Evolutionary conservation across 2,113 vertebrate species (phyloP).

Genomic region (Sinocyclocheilus anophthalmus): DNA sequence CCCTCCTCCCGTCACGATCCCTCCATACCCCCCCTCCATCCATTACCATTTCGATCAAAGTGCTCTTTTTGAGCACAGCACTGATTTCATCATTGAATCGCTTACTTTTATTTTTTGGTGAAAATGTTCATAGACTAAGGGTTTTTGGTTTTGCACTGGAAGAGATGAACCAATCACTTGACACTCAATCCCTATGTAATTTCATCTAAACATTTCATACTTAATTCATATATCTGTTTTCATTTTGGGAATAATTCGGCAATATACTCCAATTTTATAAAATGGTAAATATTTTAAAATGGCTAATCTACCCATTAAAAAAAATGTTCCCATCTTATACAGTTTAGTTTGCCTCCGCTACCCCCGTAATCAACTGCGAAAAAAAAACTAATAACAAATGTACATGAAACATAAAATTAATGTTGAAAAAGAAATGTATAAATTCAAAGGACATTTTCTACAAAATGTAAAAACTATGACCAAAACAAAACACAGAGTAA

Average conservation of each 20-base stretch:
- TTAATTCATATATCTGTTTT: too few relatives aligned
- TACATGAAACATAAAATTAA: not conserved
- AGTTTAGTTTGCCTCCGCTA: not conserved
- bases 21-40: too few relatives aligned
- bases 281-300: too few relatives aligned
- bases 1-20: too few relatives aligned
- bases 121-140: not conserved
- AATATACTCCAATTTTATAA: too few relatives aligned
- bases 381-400: not conserved
- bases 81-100: not conserved
- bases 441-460: not conserved
- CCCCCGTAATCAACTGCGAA: too few relatives aligned
- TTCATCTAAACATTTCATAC: too few relatives aligned
- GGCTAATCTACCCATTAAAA: not conserved
- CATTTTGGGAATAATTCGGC: too few relatives aligned
- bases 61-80: not conserved
- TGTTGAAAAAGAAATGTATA: not conserved
- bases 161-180: too few relatives aligned
- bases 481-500: not conserved
- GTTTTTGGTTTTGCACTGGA: too few relatives aligned
- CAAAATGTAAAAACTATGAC: not conserved
- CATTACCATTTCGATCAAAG: constrained; percentile 51
- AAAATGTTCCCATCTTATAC: not conserved
- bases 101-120: not conserved
- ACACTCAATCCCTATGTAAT: too few relatives aligned